Evolutionary conservation across 2,888 invertebrate genomes (phyloP), one percentile per base, ranked within the genome.

Genomic region (Arrhopalites spinosus): DNA sequence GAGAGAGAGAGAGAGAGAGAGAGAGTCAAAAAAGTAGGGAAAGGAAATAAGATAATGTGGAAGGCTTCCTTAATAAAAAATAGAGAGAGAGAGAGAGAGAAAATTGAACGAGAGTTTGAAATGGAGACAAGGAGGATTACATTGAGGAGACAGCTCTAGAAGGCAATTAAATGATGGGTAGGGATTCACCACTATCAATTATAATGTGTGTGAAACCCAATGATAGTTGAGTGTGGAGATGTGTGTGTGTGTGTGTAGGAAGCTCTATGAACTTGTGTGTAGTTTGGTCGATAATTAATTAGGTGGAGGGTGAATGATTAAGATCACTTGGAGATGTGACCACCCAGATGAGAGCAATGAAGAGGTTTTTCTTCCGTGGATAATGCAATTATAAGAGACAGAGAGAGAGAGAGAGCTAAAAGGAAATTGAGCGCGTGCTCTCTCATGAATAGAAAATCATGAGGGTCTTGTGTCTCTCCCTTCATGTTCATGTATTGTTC

Each of bases 311-410:
- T 25, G 36, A 36, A 68, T 61, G 75, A 75, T 69, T 61, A 67
- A 61, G 74, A 75, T 75, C 69, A 64, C 30, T 70, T 69, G 27
- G 45, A 70, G 69, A 75, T 70, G 70, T 70, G 75, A 64, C 75
- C 75, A 75, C 75, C 75, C 75, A 69, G 66, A 70, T 63, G 72
- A 72, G 72, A 72, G 72, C 63, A 72, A 63, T 72, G 72, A 72
- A 72, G 27, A 64, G 64, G 23, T 64, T 64, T 72, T 71, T 63
- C 72, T 72, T 72, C 72, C 72, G 64, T 72, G 72, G 63, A 50
- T 72, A 72, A 72, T 72, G 72, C 17, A 72, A 72, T 72, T 72
- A 72, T 64, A 13, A 30, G 8, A 27, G 25, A 27, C 5, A 15
- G 20, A 29, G 25, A 29, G 15, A 61, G 61, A 61, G 25, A 61